A percentile compares a stretch with the other conserved stretches of the same genome.
Conservation (phyloP, 1,140 invertebrate species). For the Teleogryllus occipitalis region DNA sequence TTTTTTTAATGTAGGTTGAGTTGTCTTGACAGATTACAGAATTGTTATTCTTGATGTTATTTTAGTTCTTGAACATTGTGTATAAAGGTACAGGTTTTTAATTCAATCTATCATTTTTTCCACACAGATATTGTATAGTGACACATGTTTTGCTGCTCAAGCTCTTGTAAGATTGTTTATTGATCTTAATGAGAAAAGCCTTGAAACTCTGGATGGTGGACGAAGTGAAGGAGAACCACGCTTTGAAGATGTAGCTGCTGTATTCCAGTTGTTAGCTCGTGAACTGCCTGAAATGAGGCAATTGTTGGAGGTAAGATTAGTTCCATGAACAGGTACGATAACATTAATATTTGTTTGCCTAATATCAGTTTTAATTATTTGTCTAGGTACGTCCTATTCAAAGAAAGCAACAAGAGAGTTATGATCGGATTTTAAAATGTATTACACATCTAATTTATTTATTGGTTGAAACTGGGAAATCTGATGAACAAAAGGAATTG, state of each 20-base stretch:
- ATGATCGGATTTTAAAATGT: slow-evolving; percentile 69
- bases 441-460: slow-evolving; percentile 74
- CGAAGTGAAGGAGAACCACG: slow-evolving; percentile 42
- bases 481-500: slow-evolving; percentile 39
- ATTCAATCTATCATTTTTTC: not conserved
- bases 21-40: too few relatives aligned
- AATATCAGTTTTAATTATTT: slow-evolving; percentile 1
- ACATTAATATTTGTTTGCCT: not conserved
- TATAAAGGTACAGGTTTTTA: not conserved
- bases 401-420: slow-evolving; percentile 71
- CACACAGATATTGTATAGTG: slow-evolving; percentile 46
- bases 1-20: too few relatives aligned
- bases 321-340: not conserved
- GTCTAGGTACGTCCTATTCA: slow-evolving; percentile 55
- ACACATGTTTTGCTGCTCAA: slow-evolving; percentile 76
- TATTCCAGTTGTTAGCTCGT: slow-evolving; percentile 55
- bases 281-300: slow-evolving; percentile 43
- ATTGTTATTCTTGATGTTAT: too few relatives aligned
- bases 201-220: slow-evolving; percentile 40
- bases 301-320: slow-evolving; percentile 43
- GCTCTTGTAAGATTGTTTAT: slow-evolving; percentile 68
- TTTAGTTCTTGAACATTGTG: too few relatives aligned
- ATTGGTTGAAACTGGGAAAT: slow-evolving; percentile 51
- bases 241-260: slow-evolving; percentile 61
- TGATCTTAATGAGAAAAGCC: slow-evolving; percentile 59